Evolutionary conservation across 2,797 vertebrate species (phyloP).

Genomic region (Sebastes diploproa): DNA sequence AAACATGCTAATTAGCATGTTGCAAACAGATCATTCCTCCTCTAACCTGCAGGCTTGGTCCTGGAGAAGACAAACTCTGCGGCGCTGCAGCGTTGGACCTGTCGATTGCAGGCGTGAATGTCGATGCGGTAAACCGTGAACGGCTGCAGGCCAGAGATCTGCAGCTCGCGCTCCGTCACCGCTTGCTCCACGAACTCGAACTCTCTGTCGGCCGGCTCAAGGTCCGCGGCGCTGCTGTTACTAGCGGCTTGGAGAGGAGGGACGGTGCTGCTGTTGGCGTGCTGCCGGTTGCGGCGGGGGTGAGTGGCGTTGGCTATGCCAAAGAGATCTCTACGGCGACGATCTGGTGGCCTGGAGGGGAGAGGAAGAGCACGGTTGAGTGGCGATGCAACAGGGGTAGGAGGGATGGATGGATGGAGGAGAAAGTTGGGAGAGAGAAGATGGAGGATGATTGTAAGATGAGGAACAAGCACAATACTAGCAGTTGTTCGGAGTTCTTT

Average conservation of each 20-base stretch:
- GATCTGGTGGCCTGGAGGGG: slow-evolving; percentile 80
- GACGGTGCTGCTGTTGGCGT: slow-evolving; percentile 74
- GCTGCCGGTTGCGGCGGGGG: slow-evolving; percentile 46
- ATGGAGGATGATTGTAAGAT: neutral
- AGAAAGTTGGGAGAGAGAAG: neutral
- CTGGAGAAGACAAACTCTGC: slow-evolving; percentile 96
- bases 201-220: slow-evolving; percentile 81
- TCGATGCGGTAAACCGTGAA: slow-evolving; percentile 97
- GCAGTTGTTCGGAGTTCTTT: neutral
- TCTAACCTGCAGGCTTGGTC: slow-evolving; percentile 93
- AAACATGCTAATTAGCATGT: neutral
- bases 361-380: neutral
- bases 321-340: slow-evolving; percentile 89
- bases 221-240: slow-evolving; percentile 77
- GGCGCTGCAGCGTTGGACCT: slow-evolving; percentile 91
- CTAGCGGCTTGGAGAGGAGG: slow-evolving; percentile 54
- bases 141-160: slow-evolving; percentile 89
- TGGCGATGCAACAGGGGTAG: neutral
- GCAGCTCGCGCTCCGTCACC: slow-evolving; percentile 88
- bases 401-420: neutral
- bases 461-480: neutral
- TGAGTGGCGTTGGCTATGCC: slow-evolving; percentile 85
- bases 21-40: neutral
- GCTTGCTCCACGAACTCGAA: slow-evolving; percentile 88
- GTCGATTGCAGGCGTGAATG: slow-evolving; percentile 95